Evolutionary conservation across 1,140 invertebrate genomes (phyloP).

Genomic region (Nebria ingens): DNA sequence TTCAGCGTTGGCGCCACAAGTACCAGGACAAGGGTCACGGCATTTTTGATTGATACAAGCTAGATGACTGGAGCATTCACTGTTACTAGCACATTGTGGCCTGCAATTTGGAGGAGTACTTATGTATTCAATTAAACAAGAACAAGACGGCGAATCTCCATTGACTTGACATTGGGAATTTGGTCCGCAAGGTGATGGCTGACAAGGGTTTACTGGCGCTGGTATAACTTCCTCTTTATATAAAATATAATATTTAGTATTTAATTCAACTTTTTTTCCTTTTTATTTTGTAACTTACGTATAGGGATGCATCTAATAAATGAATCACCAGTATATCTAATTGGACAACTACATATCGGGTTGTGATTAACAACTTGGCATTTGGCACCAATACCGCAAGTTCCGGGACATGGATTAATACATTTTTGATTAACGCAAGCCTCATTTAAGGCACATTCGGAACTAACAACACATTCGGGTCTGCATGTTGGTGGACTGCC

Average conservation of each 20-base stretch:
- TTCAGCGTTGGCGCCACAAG: constrained; percentile 54
- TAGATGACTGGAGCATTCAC: constrained; percentile 51
- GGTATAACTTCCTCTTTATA: constrained; percentile 18
- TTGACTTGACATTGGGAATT: constrained; percentile 60
- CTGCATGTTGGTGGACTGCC: constrained; percentile 49
- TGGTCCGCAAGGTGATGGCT: constrained; percentile 56
- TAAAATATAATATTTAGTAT: neutral
- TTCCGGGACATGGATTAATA: constrained; percentile 48
- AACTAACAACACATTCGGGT: constrained; percentile 51
- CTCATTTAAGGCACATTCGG: constrained; percentile 44
- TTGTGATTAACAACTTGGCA: constrained; percentile 53
- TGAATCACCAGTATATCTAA: constrained; percentile 58
- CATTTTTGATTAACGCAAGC: constrained; percentile 56
- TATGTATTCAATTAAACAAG: constrained; percentile 57
- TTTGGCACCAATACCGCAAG: constrained; percentile 48
- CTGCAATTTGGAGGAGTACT: constrained; percentile 64
- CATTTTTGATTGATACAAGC: constrained; percentile 53
- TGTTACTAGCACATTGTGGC: constrained; percentile 60
- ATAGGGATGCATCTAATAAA: constrained; percentile 44
- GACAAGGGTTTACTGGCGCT: constrained; percentile 43
- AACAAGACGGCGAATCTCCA: constrained; percentile 48
- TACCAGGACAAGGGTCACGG: constrained; percentile 52
- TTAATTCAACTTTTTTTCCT: neutral
- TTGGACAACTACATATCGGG: constrained; percentile 47
- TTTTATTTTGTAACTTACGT: constrained; percentile 29